A percentile compares a stretch with the other conserved stretches of the same genome.
These are phyloP conservation scores for Atrina japonica DNA, from an alignment of 2,888 invertebrate species.

Conservation along the genomic window DNA sequence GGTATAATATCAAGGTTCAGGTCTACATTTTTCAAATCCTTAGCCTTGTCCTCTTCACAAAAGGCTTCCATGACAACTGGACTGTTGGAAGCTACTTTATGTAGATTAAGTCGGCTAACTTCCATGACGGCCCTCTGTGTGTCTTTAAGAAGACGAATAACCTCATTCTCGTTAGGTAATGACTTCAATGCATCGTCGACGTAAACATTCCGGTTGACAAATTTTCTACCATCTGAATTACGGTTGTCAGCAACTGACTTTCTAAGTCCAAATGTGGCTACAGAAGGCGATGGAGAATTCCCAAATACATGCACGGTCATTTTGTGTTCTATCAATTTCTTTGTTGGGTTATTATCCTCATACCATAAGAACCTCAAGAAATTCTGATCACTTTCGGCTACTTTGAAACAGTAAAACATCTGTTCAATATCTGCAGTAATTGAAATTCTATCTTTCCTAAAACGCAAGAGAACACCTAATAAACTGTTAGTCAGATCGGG, in stretches of 20 bases:
- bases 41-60: constrained; percentile 44
- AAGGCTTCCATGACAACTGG: constrained; percentile 49
- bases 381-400: constrained; percentile 39
- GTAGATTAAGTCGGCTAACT: constrained; percentile 49
- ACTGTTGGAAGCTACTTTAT: constrained; percentile 55
- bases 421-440: constrained; percentile 49
- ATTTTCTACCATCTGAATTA: constrained; percentile 21
- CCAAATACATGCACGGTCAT: constrained; percentile 52
- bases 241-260: constrained; percentile 31
- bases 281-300: constrained; percentile 50
- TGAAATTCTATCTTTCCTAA: constrained; percentile 39
- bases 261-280: constrained; percentile 49
- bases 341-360: constrained; percentile 39
- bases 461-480: constrained; percentile 49
- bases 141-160: constrained; percentile 32
- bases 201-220: constrained; percentile 50
- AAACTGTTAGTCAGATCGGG: constrained; percentile 51
- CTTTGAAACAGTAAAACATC: constrained; percentile 53
- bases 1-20: constrained; percentile 38
- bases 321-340: constrained; percentile 42
- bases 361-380: constrained; percentile 54
- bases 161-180: constrained; percentile 26
- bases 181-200: constrained; percentile 55
- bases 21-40: constrained; percentile 46
- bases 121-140: constrained; percentile 38